Percentiles rank a stretch among this genome's conserved stretches.
Conservation (phyloP, 2,113 vertebrate species). For the Nothocercus julius region DNA sequence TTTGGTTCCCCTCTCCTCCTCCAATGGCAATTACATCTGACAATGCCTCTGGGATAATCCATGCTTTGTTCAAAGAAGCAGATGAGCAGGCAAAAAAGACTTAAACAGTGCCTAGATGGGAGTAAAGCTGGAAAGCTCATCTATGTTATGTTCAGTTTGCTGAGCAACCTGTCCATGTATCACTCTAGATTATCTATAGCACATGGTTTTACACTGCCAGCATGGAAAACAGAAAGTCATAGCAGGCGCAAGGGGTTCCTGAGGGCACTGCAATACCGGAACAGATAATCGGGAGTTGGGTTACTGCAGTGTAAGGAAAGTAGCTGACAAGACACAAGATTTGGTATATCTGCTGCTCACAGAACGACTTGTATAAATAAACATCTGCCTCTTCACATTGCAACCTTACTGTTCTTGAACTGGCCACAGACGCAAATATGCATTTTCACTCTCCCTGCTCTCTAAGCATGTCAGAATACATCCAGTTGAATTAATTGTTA, state of each 20-base stretch:
- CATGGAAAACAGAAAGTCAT: neutral
- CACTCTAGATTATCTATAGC: neutral
- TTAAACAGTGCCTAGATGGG: neutral
- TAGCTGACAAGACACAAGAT: neutral
- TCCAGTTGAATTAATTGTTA: neutral
- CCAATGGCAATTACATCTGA: neutral
- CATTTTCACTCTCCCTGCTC: neutral
- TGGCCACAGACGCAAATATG: neutral
- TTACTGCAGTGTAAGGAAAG: neutral
- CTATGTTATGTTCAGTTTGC: neutral
- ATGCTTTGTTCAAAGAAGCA: slow-evolving; percentile 25
- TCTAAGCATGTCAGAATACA: neutral
- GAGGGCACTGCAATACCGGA: neutral
- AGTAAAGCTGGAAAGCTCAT: neutral
- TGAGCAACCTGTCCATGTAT: neutral
- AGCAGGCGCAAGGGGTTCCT: neutral
- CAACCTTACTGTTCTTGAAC: neutral
- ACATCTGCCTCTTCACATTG: neutral
- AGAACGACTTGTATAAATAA: neutral
- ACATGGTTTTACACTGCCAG: neutral
- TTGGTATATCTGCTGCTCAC: neutral
- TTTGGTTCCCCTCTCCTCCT: neutral
- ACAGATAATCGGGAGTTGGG: neutral
- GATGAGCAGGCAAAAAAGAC: slow-evolving; percentile 11
- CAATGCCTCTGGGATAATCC: neutral